These are phyloP conservation scores for Melanostoma mellinum DNA, from an alignment of 2,888 invertebrate genomes.

Conservation along the genomic window DNA sequence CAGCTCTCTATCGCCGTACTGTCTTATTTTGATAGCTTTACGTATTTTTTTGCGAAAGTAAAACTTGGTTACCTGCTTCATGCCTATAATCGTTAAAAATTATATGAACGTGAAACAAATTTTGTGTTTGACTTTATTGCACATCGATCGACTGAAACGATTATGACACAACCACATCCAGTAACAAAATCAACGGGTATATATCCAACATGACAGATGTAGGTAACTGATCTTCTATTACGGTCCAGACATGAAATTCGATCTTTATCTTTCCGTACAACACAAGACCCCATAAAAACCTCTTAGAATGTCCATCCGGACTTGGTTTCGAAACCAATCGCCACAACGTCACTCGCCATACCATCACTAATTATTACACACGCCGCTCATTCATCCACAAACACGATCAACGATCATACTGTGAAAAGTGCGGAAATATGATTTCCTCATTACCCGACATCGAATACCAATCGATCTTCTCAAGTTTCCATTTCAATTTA, in stretches of 20 bases:
- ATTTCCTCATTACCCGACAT: constrained; percentile 68
- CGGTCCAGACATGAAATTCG: constrained; percentile 46
- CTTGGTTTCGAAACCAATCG: constrained; percentile 56
- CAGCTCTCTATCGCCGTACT: too few species aligned
- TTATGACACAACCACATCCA: not conserved
- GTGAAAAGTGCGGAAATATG: constrained; percentile 68
- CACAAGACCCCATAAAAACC: constrained; percentile 38
- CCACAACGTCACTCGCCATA: constrained; percentile 56
- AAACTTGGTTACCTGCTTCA: too few species aligned
- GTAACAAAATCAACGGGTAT: not conserved
- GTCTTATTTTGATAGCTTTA: too few species aligned
- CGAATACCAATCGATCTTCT: constrained; percentile 69
- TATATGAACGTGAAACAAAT: too few species aligned
- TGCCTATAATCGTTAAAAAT: too few species aligned
- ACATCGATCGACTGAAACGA: too few species aligned
- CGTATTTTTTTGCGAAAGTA: too few species aligned
- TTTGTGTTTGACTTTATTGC: too few species aligned
- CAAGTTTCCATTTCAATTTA: constrained; percentile 63
- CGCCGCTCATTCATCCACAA: constrained; percentile 40
- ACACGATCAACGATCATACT: constrained; percentile 17
- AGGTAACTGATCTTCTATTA: constrained; percentile 56
- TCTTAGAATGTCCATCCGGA: constrained; percentile 59
- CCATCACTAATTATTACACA: constrained; percentile 43
- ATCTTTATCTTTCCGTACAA: constrained; percentile 38
- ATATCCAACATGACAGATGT: constrained; percentile 29